Evolutionary conservation across 2,888 invertebrate genomes (phyloP).

Genomic region (Blastobasis adustella): DNA sequence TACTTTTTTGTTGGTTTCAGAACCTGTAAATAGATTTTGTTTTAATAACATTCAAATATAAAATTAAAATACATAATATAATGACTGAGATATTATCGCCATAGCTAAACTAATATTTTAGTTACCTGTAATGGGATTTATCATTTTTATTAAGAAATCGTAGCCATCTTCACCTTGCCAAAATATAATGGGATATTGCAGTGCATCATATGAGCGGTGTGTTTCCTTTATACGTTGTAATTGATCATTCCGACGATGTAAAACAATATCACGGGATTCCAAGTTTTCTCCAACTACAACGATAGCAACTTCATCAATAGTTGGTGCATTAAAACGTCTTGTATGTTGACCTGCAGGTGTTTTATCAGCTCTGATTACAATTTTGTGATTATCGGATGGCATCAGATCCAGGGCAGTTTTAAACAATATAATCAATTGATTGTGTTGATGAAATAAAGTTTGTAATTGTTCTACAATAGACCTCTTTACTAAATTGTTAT

Average conservation of each 20-base stretch:
- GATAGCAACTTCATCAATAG: conserved; percentile 21
- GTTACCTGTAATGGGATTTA: conserved; percentile 8
- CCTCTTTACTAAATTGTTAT: conserved; percentile 7
- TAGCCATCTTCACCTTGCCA: conserved; percentile 21
- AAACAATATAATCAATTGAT: background rate
- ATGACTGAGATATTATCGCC: too few relatives aligned
- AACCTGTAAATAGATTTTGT: too few relatives aligned
- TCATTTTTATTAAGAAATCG: conserved; percentile 17
- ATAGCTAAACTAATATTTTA: too few relatives aligned
- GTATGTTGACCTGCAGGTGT: conserved; percentile 18
- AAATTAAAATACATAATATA: too few relatives aligned
- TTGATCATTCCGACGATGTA: conserved; percentile 18
- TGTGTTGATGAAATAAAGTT: background rate
- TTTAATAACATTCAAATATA: too few relatives aligned
- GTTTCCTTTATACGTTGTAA: conserved; percentile 18
- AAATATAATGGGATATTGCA: conserved; percentile 22
- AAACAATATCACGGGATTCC: conserved; percentile 21
- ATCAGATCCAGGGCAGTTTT: background rate
- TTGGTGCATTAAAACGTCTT: conserved; percentile 20
- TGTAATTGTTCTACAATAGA: background rate
- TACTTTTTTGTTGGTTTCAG: background rate
- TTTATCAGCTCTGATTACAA: conserved; percentile 11
- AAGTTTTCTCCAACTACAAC: conserved; percentile 21
- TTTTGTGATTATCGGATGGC: background rate
- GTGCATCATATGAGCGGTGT: conserved; percentile 21